A percentile compares a stretch with the other conserved stretches of the same genome.
Evolutionary conservation across 2,888 invertebrate genomes (phyloP).

Genomic region (Chirona hameri): DNA sequence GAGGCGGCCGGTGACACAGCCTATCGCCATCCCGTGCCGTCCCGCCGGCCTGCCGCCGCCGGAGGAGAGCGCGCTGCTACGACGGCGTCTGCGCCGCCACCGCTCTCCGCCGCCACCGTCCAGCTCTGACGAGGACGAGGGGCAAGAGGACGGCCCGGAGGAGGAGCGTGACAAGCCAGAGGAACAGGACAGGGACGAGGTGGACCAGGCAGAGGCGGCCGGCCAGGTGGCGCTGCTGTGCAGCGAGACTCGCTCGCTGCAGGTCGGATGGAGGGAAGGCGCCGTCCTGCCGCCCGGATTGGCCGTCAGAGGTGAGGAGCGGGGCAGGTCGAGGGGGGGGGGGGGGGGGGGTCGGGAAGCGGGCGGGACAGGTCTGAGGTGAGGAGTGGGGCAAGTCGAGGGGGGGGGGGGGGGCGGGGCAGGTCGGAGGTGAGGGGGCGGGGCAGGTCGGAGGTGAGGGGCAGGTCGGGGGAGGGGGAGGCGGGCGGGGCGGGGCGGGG

Average conservation of each 20-base stretch:
- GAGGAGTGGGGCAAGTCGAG: too few species aligned
- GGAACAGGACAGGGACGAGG: background rate
- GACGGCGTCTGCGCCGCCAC: background rate
- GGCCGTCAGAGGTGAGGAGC: background rate
- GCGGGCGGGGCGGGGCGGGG: too few species aligned
- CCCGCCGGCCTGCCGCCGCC: background rate
- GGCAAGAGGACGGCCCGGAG: too few species aligned
- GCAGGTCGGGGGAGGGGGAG: too few species aligned
- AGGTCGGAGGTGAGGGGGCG: too few species aligned
- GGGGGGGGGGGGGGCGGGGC: too few species aligned
- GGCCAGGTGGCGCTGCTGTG: background rate
- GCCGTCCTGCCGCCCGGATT: background rate
- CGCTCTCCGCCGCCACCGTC: background rate
- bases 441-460: too few species aligned
- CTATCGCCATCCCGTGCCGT: background rate
- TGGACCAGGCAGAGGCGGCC: background rate
- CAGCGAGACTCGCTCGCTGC: background rate
- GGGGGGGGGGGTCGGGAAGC: too few species aligned
- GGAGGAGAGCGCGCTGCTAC: background rate
- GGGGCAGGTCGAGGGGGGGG: too few species aligned
- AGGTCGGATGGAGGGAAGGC: background rate
- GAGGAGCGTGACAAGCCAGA: too few species aligned
- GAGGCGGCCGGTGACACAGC: background rate
- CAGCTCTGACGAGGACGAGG: too few species aligned
- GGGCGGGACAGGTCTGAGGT: too few species aligned